Evolutionary conservation across 2,888 invertebrate species (phyloP).

Genomic region (Pogonocherus hispidulus): DNA sequence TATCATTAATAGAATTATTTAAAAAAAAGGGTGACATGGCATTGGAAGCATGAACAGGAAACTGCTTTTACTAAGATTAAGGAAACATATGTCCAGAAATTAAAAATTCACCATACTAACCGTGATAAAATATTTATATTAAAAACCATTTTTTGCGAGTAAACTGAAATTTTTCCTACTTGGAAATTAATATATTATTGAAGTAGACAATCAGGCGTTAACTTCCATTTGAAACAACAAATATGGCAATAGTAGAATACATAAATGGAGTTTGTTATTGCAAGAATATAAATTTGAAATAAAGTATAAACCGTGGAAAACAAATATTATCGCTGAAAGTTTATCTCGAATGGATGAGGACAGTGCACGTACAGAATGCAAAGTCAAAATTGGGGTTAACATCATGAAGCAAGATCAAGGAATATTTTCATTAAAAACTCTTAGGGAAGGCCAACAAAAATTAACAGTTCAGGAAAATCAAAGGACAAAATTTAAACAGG

Average conservation of each 20-base stretch:
- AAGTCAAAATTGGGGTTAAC: neutral
- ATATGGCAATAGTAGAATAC: conserved; percentile 22
- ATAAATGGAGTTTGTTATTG: conserved; percentile 24
- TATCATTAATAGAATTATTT: too few relatives aligned
- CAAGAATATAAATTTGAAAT: conserved; percentile 31
- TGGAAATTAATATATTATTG: neutral
- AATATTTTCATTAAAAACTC: conserved; percentile 9
- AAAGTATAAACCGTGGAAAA: conserved; percentile 16
- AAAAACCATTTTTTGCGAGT: neutral
- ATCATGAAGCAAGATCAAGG: neutral
- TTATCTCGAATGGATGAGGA: neutral
- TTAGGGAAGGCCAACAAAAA: conserved; percentile 1
- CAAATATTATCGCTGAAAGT: conserved; percentile 23
- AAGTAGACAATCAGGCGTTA: conserved; percentile 27
- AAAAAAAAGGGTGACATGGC: too few relatives aligned
- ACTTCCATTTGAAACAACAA: conserved; percentile 10
- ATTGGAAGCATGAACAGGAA: too few relatives aligned
- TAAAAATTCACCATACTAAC: too few relatives aligned
- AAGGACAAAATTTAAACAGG: neutral
- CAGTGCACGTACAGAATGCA: neutral
- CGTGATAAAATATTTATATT: too few relatives aligned
- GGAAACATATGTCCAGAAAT: too few relatives aligned
- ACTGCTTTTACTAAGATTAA: too few relatives aligned
- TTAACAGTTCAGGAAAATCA: neutral
- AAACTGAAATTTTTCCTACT: conserved; percentile 24